Base-by-base conservation (phyloP, 2,113 vertebrate genomes). In the rat (Rattus norvegicus) region DNA sequence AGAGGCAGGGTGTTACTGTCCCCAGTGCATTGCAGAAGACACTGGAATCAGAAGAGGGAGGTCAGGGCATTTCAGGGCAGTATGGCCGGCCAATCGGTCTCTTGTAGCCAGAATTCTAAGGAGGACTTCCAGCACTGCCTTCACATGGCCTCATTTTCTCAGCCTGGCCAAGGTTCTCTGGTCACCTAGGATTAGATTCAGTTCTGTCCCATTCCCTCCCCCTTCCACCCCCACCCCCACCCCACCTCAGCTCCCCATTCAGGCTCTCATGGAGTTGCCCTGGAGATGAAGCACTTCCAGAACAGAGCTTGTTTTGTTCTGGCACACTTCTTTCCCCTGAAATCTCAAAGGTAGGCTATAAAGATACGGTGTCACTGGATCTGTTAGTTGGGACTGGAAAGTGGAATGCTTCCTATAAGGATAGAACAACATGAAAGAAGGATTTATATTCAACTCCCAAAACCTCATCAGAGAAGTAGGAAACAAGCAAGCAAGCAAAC, bases 401-500 rank as follows among this genome's bases (percentile, higher is more conserved):
- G 49, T n/a, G 22, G 83, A 95, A 95, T 79, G 54, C 86, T 96
- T 54, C 83, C 81, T 83, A 86, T 85, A 92, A 95, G 92, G 89
- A 88, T 79, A 72, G 80, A 87, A 77, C 91, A 90, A 77, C 9
- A 56, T 43, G 43, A 69, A 89, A 63, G 81, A 76, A 47, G 36
- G 92, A 96, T 96, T 97, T 94, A 80, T 88, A 84, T 75, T 75
- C 43, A 67, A 92, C 96, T 93, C 96, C 67, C 65, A 94, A 97
- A 97, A 97, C 80, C 95, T 95, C 89, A 88, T 92, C 91, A 93
- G 91, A 92, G 90, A 96, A 97, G 93, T 95, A 76, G 24, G 8
- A 39, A 81, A 79, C 28, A 26, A 14, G 47, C 39, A 33, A 17
- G 33, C 47, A 56, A 56, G 91, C 4, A 22, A 7, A 17, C 33